phyloP scores from a whole-genome alignment of 2,113 vertebrate genomes.

The Climacteris rufus region DNA sequence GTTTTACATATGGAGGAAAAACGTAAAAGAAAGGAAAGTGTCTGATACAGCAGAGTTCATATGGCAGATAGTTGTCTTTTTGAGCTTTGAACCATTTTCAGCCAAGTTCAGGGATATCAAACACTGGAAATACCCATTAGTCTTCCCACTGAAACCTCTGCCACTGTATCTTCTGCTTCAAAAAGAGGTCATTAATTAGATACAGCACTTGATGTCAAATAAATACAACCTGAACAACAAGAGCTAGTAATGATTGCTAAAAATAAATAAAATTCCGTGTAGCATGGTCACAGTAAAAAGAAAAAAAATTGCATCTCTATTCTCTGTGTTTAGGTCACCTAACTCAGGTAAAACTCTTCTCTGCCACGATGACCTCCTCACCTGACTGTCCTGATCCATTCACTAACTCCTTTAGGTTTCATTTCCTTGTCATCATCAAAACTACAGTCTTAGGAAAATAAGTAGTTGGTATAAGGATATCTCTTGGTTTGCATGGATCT shows the following conservation, averaged over 20 bases:
- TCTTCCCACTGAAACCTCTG: neutral
- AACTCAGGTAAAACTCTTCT: neutral
- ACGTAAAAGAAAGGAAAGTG: neutral
- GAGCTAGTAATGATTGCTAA: neutral
- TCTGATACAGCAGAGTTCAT: neutral
- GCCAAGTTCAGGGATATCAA: neutral
- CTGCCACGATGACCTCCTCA: neutral
- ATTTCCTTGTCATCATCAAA: neutral
- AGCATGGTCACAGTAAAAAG: neutral
- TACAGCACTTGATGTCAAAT: neutral
- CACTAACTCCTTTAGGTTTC: neutral
- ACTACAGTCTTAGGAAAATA: neutral
- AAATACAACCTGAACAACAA: neutral
- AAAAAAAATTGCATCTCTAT: accelerated
- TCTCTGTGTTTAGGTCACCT: neutral
- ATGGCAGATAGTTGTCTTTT: neutral
- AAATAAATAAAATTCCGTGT: neutral
- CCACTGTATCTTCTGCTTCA: neutral
- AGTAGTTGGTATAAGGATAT: accelerated
- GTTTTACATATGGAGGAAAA: neutral
- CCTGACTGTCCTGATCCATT: neutral
- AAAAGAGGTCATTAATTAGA: neutral
- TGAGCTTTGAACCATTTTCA: neutral
- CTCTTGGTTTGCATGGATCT: neutral
- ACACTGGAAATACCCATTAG: neutral